Conservation (phyloP, 2,888 invertebrate species). For the Calliphora vomitoria region DNA sequence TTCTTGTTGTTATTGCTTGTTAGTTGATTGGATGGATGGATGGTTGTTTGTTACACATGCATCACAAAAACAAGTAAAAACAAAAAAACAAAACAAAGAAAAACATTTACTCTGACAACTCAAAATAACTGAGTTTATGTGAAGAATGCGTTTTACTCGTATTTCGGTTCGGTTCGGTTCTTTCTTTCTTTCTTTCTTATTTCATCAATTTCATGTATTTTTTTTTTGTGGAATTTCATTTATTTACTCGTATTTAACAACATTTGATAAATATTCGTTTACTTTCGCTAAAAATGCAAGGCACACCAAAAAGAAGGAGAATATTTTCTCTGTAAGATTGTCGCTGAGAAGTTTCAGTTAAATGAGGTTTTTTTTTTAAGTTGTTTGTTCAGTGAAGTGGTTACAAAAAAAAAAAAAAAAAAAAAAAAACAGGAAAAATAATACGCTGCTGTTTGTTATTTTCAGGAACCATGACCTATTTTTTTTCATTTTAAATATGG, state of each 20-base stretch:
- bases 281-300: slow-evolving; percentile 54
- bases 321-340: slow-evolving; percentile 16
- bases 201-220: slow-evolving; percentile 29
- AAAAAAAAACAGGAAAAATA: background rate
- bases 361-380: slow-evolving; percentile 19
- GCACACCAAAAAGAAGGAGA: background rate
- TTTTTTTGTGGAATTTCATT: slow-evolving; percentile 22
- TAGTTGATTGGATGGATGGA: slow-evolving; percentile 8
- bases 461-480: slow-evolving; percentile 26
- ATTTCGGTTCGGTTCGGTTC: background rate
- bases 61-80: slow-evolving; percentile 55
- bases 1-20: slow-evolving; percentile 32
- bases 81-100: slow-evolving; percentile 11
- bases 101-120: slow-evolving; percentile 2
- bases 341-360: slow-evolving; percentile 1
- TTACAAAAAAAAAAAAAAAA: background rate
- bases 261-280: slow-evolving; percentile 49
- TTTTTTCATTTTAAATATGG: background rate
- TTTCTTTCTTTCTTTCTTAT: slow-evolving; percentile 4
- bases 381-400: background rate
- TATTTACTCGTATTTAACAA: slow-evolving; percentile 36
- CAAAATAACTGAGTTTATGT: slow-evolving; percentile 4
- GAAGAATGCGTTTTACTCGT: background rate
- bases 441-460: slow-evolving; percentile 3
- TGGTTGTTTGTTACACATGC: slow-evolving; percentile 62